Evolutionary conservation across 2,888 invertebrate species (phyloP), one percentile per base, ranked within the genome.

Genomic region (Loripinus fragilis): DNA sequence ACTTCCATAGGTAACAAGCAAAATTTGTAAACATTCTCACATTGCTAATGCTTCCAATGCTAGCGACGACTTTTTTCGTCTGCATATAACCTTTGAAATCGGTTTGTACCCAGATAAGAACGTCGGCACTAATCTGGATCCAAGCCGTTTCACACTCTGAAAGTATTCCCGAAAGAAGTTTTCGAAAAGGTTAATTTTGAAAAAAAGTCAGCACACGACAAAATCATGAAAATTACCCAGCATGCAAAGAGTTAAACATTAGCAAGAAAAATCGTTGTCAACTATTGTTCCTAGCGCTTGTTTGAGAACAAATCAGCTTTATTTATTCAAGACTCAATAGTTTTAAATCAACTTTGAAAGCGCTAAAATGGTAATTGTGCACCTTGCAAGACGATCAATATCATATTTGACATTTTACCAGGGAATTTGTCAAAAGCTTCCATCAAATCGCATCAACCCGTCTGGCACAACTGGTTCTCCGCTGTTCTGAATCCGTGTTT

Each of bases 251-350:
- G n/a, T 45, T 45, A 45, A 52, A 52, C 25, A 52, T 23, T 8
- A 25, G 52, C n/a, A 52, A n/a, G 25, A 52, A 52, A 52, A 52
- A 52, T 52, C 52, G 52, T 52, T 52, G 52, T n/a, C 15, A 52
- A 25, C 25, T 25, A 60, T 60, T 60, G 60, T 60, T 60, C 20
- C 12, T 33, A 2, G 8, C 8, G 33, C 33, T 33, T 33, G 33
- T 60, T 60, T 60, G 28, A 25, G 3, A 28, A 60, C 33, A 23
- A 60, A 60, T 60, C 60, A 60, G 60, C 23, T 12, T 60, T 60
- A 33, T 60, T 60, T 60, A 60, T 17, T 60, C 28, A 28, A 60
- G 38, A 8, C 7, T 5, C 38, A 33, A 33, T 55, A 28, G 17
- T 10, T 60, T 60, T 2, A 60, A 60, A 60, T 10, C 8, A 2